Evolutionary conservation across 2,888 invertebrate genomes (phyloP).

Genomic region (Lymantria monacha): DNA sequence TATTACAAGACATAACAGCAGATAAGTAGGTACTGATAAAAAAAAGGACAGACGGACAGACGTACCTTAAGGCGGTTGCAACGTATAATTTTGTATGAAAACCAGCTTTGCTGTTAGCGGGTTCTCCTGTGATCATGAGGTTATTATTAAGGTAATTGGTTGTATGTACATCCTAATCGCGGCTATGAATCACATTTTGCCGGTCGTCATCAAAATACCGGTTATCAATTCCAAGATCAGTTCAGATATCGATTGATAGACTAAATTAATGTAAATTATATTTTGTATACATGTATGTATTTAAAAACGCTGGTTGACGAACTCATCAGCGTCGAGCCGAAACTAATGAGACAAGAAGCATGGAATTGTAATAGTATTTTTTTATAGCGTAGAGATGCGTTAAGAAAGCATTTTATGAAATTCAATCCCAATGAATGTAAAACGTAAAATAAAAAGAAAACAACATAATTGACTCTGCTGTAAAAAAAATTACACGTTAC

Average conservation of each 20-base stretch:
- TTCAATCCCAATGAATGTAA: too few species aligned
- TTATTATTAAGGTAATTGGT: constrained; percentile 36
- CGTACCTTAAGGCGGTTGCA: constrained; percentile 29
- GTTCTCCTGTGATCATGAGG: constrained; percentile 36
- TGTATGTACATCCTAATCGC: constrained; percentile 26
- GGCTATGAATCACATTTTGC: constrained; percentile 24
- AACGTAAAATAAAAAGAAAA: too few species aligned
- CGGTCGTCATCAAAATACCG: constrained; percentile 8
- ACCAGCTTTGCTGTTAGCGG: constrained; percentile 28
- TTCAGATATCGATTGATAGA: neutral
- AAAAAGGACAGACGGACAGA: constrained; percentile 25
- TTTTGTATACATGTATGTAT: too few species aligned
- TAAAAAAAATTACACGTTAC: too few species aligned
- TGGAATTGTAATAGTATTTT: too few species aligned
- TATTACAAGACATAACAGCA: constrained; percentile 16
- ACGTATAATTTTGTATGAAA: constrained; percentile 37
- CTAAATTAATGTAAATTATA: too few species aligned
- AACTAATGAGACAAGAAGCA: too few species aligned
- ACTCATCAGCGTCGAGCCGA: too few species aligned
- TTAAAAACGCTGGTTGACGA: too few species aligned
- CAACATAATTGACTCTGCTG: too few species aligned
- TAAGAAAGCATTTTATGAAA: too few species aligned
- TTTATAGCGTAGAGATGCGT: too few species aligned
- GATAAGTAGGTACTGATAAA: constrained; percentile 40
- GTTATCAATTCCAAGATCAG: neutral